Percentiles rank a stretch among this genome's conserved stretches.
Evolutionary conservation across 2,888 invertebrate species (phyloP).

Genomic region (Theodoxus fluviatilis): DNA sequence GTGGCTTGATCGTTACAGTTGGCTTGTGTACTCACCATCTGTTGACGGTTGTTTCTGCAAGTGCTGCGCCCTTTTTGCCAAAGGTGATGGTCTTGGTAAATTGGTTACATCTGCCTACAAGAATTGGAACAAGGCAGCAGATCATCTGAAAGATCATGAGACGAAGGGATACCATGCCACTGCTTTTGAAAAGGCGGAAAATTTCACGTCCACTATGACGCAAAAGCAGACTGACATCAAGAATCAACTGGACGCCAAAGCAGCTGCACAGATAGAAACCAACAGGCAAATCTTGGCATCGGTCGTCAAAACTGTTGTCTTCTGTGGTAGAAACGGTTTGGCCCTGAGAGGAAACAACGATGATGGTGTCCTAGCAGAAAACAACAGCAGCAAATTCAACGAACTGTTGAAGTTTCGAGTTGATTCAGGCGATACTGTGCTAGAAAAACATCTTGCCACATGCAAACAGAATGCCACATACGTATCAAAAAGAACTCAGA

Average conservation of each 20-base stretch:
- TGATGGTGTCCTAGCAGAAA: constrained; percentile 13
- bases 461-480: constrained; percentile 25
- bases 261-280: constrained; percentile 6
- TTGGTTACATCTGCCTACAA: background rate
- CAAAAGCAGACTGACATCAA: background rate
- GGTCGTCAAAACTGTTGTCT: constrained; percentile 32
- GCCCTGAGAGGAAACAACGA: constrained; percentile 29
- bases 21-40: too few species aligned
- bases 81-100: too few species aligned
- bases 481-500: constrained; percentile 36
- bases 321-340: constrained; percentile 35
- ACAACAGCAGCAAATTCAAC: constrained; percentile 33
- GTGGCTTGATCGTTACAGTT: too few species aligned
- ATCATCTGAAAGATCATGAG: background rate
- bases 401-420: constrained; percentile 27
- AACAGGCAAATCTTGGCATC: constrained; percentile 31
- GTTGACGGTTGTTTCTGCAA: too few species aligned
- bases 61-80: too few species aligned
- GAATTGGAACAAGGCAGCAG: constrained; percentile 1
- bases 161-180: background rate
- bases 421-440: constrained; percentile 27
- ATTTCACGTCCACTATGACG: background rate
- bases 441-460: constrained; percentile 28
- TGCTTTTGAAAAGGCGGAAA: background rate
- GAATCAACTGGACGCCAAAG: background rate